Conservation (phyloP, 2,797 vertebrate species). For the Sebastes paucispinis region DNA sequence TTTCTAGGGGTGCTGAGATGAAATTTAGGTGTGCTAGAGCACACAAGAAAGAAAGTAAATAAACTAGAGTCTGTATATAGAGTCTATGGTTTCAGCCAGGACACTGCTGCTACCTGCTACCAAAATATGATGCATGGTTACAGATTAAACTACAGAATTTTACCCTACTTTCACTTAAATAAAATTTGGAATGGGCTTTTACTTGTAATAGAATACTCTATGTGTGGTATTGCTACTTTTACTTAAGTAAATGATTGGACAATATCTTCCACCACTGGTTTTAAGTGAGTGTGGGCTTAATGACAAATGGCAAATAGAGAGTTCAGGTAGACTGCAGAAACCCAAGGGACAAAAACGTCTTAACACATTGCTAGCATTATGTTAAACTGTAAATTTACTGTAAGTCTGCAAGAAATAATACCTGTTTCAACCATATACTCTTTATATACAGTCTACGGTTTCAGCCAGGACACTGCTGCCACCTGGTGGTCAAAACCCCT, state of each 20-base stretch:
- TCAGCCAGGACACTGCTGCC: constrained; percentile 22
- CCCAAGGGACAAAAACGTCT: too few species aligned
- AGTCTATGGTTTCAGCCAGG: too few species aligned
- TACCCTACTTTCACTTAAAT: neutral
- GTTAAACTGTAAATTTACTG: neutral
- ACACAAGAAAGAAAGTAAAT: too few species aligned
- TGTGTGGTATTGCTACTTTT: too few species aligned
- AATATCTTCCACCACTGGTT: neutral
- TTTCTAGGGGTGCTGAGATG: too few species aligned
- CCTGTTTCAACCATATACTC: too few species aligned
- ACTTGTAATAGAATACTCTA: too few species aligned
- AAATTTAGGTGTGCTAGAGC: too few species aligned
- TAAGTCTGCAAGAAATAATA: neutral
- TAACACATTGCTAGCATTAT: neutral
- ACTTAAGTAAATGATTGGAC: neutral
- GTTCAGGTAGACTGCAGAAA: neutral
- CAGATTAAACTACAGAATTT: too few species aligned
- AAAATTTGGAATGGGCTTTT: neutral
- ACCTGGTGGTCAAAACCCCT: constrained; percentile 14
- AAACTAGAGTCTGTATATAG: too few species aligned
- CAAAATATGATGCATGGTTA: too few species aligned
- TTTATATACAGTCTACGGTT: too few species aligned
- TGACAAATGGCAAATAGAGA: neutral
- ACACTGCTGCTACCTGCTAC: constrained; percentile 44
- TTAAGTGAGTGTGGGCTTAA: neutral